Base-by-base conservation (phyloP, 2,797 vertebrate species). In the Neosalanx taihuensis region DNA sequence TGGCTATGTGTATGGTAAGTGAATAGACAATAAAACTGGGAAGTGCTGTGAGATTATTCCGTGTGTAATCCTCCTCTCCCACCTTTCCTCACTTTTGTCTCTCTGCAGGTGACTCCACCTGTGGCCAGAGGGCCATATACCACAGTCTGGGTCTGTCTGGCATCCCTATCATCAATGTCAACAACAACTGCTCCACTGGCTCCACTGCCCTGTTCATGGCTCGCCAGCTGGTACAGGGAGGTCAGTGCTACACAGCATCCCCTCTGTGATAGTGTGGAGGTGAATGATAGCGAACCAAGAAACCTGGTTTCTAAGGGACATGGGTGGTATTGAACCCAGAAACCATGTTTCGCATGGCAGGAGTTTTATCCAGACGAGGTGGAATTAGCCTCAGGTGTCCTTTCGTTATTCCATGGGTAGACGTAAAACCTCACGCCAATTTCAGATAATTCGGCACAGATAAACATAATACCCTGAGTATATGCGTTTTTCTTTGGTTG, bases 121-220 rank as follows among this genome's bases (percentile, higher is more conserved):
- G 88, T 84, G 98, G 98, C 5, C 98, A 99, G 76, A 92, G 97
- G 67, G 96, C 97, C 3, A 94, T 99, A 85, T 99, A 99, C 85
- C 97, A 99, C 26, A 80, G 94, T 77, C 86, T 99, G 86, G 98
- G 98, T 41, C 79, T 98, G 64, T 95, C 96, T 0, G 98, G 98
- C 64, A 98, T 99, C 88, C 98, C 98, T 77, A 95, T 99, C 69
- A 71, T 96, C 77, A 99, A 99, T 1, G 95, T 99, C 29, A 96
- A 99, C 91, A 99, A 99, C 85, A 99, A 99, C 89, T 99, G 97
- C 80, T 94, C 96, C 70, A 98, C 96, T 0, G 97, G 98, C n/a
- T 96, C 98, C 68, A 98, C 96, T 1, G 98, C 98, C 23, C 90
- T 99, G 81, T 99, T 94, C 84, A 81, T 97, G 94, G 95, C 94